A percentile compares a stretch with the other conserved stretches of the same genome.
Conservation (phyloP, 2,888 invertebrate species). For the Rhorus exstirpatorius region DNA sequence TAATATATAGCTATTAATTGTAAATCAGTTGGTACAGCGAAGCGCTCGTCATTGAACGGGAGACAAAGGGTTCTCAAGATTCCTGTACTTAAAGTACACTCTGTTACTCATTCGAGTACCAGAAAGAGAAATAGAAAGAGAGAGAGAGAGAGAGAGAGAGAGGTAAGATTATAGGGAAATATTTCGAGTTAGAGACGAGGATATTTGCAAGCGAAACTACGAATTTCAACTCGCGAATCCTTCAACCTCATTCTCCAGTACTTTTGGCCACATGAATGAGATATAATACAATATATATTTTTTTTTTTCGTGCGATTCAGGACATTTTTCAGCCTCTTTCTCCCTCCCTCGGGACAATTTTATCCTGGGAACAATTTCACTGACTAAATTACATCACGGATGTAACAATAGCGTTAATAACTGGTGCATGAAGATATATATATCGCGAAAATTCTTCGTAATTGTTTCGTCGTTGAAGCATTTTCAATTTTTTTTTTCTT, state of each 20-base stretch:
- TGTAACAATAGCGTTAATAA: constrained; percentile 6
- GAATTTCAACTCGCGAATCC: constrained; percentile 7
- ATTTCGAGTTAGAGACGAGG: constrained; percentile 27
- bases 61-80: constrained; percentile 8
- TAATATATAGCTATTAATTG: constrained; percentile 46
- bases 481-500: not conserved
- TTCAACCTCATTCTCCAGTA: constrained; percentile 1
- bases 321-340: not conserved
- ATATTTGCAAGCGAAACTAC: constrained; percentile 8
- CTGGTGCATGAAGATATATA: not conserved
- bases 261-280: not conserved
- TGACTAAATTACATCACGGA: not conserved
- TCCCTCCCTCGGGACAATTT: not conserved
- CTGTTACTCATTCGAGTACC: constrained; percentile 16
- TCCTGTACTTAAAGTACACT: constrained; percentile 12
- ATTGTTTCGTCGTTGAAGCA: not conserved
- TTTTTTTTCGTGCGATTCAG: not conserved
- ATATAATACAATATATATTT: not conserved
- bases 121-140: constrained; percentile 40
- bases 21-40: constrained; percentile 35
- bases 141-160: constrained; percentile 44
- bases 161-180: constrained; percentile 61
- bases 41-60: constrained; percentile 12
- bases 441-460: not conserved
- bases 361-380: not conserved